Base-by-base conservation (phyloP, 2,888 invertebrate species). In the Drosophila melanosoma region DNA sequence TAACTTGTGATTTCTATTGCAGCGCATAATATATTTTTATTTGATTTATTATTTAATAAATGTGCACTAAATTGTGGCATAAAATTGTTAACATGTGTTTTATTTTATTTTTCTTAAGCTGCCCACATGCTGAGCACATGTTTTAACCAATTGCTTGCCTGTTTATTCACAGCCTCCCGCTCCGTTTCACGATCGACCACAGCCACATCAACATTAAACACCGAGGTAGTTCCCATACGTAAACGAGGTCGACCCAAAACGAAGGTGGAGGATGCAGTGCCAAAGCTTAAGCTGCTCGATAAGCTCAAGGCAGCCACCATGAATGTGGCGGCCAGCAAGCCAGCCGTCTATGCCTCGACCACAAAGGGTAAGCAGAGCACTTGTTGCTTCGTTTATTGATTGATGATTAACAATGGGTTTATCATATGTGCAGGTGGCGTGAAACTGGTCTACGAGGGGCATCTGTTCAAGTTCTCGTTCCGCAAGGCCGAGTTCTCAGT, bases 381-480 rank as follows among this genome's bases (percentile, higher is more conserved):
- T 77, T 79, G 81, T 79, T 77, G 81, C 78, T 54, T 54, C 2
- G 15, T n/a, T 10, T n/a, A 29, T 48, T 17, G 3, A 48, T n/a
- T 23, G 23, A 23, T 45, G 8, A 49, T 45, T 49, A 32, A 60
- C 45, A 3, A 36, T 23, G 0, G 12, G 11, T 6, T 17, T 7
- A 45, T 45, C 1, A 45, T 15, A 15, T 40, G n/a, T 4, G 20
- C 62, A 83, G 93, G 93, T 57, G 92, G 92, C n/a, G 92, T 93
- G 77, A 93, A 93, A 68, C 77, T 93, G 32, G 67, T 92, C 3
- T 91, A 83, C n/a, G 90, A 92, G 38, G 92, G 92, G 0, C 93
- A 93, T 74, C 90, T 93, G 56, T 93, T 91, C 52, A 90, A 87
- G 58, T 93, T 92, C 57, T 89, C 90, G 38, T 93, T 90, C 78